These are phyloP conservation scores for Gyrodactylus bullatarudis DNA, from an alignment of 1,140 invertebrate genomes.

Conservation along the genomic window DNA sequence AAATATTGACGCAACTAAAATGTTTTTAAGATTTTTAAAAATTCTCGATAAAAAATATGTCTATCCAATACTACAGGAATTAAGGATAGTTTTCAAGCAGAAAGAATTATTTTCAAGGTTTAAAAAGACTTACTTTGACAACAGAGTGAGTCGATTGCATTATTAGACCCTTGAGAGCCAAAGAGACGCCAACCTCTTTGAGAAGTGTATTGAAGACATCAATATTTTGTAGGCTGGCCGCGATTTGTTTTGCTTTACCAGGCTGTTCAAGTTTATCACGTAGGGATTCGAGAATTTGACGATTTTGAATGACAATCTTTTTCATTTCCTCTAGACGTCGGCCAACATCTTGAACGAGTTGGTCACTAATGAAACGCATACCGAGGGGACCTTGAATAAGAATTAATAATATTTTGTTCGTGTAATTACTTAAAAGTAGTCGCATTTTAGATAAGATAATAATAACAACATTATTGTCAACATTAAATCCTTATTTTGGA, in stretches of 20 bases:
- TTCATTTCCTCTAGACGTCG: background rate
- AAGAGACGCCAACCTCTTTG: conserved; percentile 8
- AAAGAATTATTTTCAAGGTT: no score
- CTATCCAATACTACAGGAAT: no score
- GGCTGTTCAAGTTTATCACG: background rate
- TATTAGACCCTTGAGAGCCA: conserved; percentile 7
- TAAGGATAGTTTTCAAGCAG: no score
- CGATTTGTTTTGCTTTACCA: background rate
- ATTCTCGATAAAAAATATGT: no score
- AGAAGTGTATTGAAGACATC: background rate
- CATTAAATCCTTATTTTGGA: background rate
- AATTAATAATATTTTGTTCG: background rate
- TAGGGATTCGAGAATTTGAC: background rate
- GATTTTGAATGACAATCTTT: conserved; percentile 6
- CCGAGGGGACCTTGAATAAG: background rate
- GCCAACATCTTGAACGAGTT: background rate
- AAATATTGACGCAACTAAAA: no score
- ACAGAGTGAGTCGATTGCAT: background rate
- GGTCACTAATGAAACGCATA: background rate
- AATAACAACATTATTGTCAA: background rate
- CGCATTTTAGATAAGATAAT: background rate
- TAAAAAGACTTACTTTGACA: background rate
- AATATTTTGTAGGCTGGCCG: background rate
- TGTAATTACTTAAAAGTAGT: background rate
- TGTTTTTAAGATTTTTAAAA: no score